A percentile compares a stretch with the other conserved stretches of the same genome.
Evolutionary conservation across 2,113 vertebrate species (phyloP).

Genomic region (Anguilla rostrata): DNA sequence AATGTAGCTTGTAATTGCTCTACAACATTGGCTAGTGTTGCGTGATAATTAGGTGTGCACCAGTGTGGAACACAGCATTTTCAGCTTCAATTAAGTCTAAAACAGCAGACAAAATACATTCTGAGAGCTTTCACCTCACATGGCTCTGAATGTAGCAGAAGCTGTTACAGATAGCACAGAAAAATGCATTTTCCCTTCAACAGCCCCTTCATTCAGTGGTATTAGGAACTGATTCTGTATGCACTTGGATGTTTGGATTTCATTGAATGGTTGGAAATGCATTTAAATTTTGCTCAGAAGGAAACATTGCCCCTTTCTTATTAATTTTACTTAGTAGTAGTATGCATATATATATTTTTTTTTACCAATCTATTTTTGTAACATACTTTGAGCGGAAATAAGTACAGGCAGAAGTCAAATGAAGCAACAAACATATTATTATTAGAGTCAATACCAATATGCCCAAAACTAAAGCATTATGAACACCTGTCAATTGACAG

Average conservation of each 20-base stretch:
- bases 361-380: background rate
- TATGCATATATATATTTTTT: background rate
- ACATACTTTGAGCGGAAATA: background rate
- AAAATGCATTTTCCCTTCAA: background rate
- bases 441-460: too few species aligned
- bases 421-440: background rate
- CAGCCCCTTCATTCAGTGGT: background rate
- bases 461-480: too few species aligned
- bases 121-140: slow-evolving; percentile 47
- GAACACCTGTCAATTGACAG: too few species aligned
- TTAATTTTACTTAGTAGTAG: slow-evolving; percentile 14
- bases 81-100: slow-evolving; percentile 76
- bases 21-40: slow-evolving; percentile 58
- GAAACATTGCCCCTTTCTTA: background rate
- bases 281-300: too few species aligned
- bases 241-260: too few species aligned
- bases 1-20: slow-evolving; percentile 61
- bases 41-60: slow-evolving; percentile 64
- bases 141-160: slow-evolving; percentile 49
- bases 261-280: too few species aligned
- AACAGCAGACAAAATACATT: slow-evolving; percentile 68
- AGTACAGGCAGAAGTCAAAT: background rate
- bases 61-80: slow-evolving; percentile 75
- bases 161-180: slow-evolving; percentile 14
- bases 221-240: background rate